Percentiles rank a stretch among this genome's conserved stretches.
Conservation (phyloP, 2,113 vertebrate genomes). For the Hippocampus abdominalis region DNA sequence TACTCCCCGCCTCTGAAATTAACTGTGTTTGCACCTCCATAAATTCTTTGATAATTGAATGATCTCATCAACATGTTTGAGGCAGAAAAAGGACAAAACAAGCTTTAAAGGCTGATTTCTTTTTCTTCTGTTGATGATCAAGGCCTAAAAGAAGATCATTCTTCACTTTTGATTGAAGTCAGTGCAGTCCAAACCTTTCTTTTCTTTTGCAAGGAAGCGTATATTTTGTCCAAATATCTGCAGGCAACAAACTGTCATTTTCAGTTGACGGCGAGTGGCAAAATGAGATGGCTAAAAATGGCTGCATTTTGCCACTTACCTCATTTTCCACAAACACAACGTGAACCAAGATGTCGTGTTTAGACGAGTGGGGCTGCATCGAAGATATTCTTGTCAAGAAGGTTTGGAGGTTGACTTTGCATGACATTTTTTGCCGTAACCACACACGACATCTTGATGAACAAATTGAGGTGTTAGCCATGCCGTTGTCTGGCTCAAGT, state of each 20-base stretch:
- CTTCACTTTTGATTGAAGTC: slow-evolving; percentile 72
- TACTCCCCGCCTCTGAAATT: slow-evolving; percentile 9
- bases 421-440: neutral
- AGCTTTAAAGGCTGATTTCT: slow-evolving; percentile 64
- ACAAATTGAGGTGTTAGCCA: slow-evolving; percentile 28
- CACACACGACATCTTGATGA: neutral
- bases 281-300: neutral
- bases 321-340: too few species aligned
- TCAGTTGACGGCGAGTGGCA: neutral
- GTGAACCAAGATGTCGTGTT: too few species aligned
- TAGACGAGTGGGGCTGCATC: too few species aligned
- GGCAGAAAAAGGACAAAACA: slow-evolving; percentile 44
- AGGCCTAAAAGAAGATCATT: slow-evolving; percentile 78
- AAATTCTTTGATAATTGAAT: slow-evolving; percentile 59
- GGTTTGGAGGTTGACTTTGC: neutral
- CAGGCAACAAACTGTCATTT: slow-evolving; percentile 50
- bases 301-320: too few species aligned
- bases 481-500: slow-evolving; percentile 30
- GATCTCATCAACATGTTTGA: slow-evolving; percentile 49
- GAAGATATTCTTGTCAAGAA: slow-evolving; percentile 53
- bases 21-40: slow-evolving; percentile 23
- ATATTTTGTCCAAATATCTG: slow-evolving; percentile 71
- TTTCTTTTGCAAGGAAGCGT: slow-evolving; percentile 62
- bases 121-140: slow-evolving; percentile 67
- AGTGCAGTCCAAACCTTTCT: slow-evolving; percentile 76